Base-by-base conservation (phyloP, 2,113 vertebrate genomes). In the Mixornis gularis region DNA sequence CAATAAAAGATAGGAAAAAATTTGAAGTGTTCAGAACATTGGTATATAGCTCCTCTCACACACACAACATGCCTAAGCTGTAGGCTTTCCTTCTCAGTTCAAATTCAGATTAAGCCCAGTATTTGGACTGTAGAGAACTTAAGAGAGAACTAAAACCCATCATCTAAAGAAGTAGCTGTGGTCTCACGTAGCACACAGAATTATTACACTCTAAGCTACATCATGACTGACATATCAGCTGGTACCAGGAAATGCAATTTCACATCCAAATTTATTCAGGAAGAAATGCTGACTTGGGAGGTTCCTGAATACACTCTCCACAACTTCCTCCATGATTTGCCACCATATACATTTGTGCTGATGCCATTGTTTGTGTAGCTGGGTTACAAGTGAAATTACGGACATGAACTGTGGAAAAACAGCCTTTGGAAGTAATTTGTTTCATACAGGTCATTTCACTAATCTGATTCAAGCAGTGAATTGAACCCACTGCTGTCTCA, bases 111-210 rank as follows among this genome's bases (percentile, higher is more conserved):
- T 20, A 89, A 84, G 13, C 15, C 29, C 56, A 51, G 44, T 51
- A 38, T 48, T 3, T 52, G 48, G 87, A 49, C 34, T 30, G 36
- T 3, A 25, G 44, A 36, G 62, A 55, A 81, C 21, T 60, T 71
- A 9, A 65, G 38, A 38, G 19, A 72, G 41, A 88, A 53, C 24
- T 32, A 59, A 68, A 89, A 3, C 0, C 6, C 18, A 32, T 9
- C 7, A 38, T 19, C 38, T 59, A 34, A 51, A 71, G 13, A 43
- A 48, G 27, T 3, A 59, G 34, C 36, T 55, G 5, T 17, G 15
- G 20, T 68, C 21, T 52, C 56, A 38, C 0, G 1, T 1, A 44
- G 32, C 4, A 1, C 27, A 63, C 0, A 3, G 48, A 80, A 65
- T 17, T 41, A 19, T 22, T 55, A 59, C 44, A 56, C 63, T 44